phyloP scores from a whole-genome alignment of 37 sponge, comb jelly and placozoan genomes.

The Hexactinellida sp. region DNA sequence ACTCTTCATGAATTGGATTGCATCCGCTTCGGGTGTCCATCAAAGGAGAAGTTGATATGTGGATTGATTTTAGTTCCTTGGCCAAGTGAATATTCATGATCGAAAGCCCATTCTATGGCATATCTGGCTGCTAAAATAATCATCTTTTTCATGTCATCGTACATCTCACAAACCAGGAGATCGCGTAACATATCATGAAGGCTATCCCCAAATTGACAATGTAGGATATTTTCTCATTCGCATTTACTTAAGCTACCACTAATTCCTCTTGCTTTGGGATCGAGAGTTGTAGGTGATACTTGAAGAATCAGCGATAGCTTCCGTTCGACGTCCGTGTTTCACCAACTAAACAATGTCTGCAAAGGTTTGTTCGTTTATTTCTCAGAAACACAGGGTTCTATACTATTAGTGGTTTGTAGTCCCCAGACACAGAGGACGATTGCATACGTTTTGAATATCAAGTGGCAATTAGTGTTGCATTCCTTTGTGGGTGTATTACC shows the following conservation, averaged over 20 bases:
- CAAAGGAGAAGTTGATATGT: no score
- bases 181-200: no score
- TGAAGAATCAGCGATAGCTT: background rate
- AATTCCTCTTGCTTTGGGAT: background rate
- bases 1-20: no score
- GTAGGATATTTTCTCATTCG: background rate
- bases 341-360: background rate
- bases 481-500: background rate
- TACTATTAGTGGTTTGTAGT: background rate
- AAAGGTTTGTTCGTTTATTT: background rate
- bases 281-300: background rate
- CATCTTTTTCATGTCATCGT: no score
- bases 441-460: no score
- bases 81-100: no score
- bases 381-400: background rate
- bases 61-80: no score
- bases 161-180: no score
- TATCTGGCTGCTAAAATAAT: no score
- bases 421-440: background rate
- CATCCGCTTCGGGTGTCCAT: no score
- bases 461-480: no score
- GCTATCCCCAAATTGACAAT: background rate
- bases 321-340: background rate
- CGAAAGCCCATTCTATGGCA: no score
- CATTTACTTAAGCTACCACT: background rate